Base-by-base conservation (phyloP, 2,888 invertebrate genomes). In the Entomobrya proxima region DNA sequence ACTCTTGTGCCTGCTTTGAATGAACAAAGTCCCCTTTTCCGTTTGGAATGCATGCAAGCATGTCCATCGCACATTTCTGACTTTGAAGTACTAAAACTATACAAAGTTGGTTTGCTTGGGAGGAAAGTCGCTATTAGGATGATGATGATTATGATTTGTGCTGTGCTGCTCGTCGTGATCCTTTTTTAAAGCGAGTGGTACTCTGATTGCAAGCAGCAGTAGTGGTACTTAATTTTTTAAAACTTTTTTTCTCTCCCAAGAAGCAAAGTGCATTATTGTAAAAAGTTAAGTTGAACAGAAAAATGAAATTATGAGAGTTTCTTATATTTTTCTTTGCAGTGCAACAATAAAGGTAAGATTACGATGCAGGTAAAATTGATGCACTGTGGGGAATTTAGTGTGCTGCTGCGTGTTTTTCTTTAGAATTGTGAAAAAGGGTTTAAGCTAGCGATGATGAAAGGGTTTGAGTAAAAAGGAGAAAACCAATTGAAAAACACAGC, bases 21-120 rank as follows among this genome's bases (percentile, higher is more conserved):
- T 15, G 9, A 2, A 30, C 15, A n/a, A 30, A 4, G 32, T 7
- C 30, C 61, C 52, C 32, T 61, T 61, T 61, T 61, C 61, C 61
- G 61, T 61, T 61, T 61, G 61, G 61, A 61, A 61, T 61, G 61
- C 61, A 61, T 2, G 61, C 61, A 30, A 32, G 7, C 61, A 61
- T 61, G 30, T 61, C 61, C 52, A 52, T 21, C n/a, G n/a, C n/a
- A n/a, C n/a, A n/a, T 52, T 52, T 18, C 7, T 4, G 30, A 9
- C 44, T 40, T 40, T 30, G 18, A 61, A 2, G 4, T 61, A 30
- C 5, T 4, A 61, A 61, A 61, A n/a, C 32, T 61, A 21, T 55
- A 2, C 21, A 3, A 21, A 9, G 55, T n/a, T 55, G 55, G 7
- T 15, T 55, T 21, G 55, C 21, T 27, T 55, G 3, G 55, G 27